phyloP scores from a whole-genome alignment of 1,140 invertebrate genomes.

The Leptopilina boulardi region DNA sequence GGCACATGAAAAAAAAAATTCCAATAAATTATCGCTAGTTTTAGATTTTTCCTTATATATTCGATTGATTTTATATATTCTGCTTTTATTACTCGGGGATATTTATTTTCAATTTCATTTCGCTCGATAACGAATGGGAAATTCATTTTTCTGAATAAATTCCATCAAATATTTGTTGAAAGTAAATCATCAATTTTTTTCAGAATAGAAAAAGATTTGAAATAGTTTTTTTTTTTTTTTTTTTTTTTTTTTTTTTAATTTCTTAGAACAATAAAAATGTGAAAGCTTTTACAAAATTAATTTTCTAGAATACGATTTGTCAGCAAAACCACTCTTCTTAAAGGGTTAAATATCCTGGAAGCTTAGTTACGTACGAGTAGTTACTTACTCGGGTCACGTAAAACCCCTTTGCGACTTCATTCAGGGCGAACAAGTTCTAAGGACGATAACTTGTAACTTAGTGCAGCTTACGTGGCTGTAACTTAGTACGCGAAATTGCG shows the following conservation, averaged over 20 bases:
- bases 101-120: no score
- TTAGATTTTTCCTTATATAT: not conserved
- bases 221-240: no score
- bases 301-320: not conserved
- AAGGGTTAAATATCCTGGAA: slow-evolving; percentile 14
- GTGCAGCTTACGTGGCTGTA: slow-evolving; percentile 26
- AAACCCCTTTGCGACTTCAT: slow-evolving; percentile 32
- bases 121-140: no score
- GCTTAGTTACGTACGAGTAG: slow-evolving; percentile 31
- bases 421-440: slow-evolving; percentile 22
- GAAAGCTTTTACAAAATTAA: not conserved
- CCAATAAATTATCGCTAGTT: not conserved
- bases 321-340: not conserved
- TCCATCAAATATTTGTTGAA: no score
- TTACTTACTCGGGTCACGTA: slow-evolving; percentile 29
- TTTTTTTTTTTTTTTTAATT: no score
- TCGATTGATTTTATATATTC: no score
- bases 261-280: no score
- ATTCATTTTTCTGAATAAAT: no score
- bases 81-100: no score
- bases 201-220: no score
- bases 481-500: slow-evolving; percentile 30
- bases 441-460: slow-evolving; percentile 30
- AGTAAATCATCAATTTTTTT: no score
- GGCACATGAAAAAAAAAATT: not conserved